phyloP scores from a whole-genome alignment of 2,888 invertebrate species.

The Tillus elongatus region DNA sequence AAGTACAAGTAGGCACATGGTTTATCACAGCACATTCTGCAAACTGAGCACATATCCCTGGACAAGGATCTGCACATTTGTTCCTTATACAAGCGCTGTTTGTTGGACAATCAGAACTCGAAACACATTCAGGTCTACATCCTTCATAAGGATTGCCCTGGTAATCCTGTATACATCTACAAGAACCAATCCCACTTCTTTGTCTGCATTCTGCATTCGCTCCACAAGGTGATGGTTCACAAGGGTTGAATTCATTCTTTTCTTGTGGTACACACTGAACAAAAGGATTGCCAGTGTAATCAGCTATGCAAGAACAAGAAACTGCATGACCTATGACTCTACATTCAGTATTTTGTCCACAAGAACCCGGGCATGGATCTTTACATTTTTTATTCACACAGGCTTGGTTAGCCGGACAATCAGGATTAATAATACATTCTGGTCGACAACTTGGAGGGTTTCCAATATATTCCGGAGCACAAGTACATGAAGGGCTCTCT shows the following conservation, averaged over 20 bases:
- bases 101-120: slow-evolving; percentile 76
- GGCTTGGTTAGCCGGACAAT: slow-evolving; percentile 66
- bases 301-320: slow-evolving; percentile 66
- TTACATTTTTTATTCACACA: slow-evolving; percentile 73
- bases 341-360: slow-evolving; percentile 72
- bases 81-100: slow-evolving; percentile 74
- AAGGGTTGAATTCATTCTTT: slow-evolving; percentile 58
- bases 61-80: slow-evolving; percentile 80
- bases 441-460: slow-evolving; percentile 74
- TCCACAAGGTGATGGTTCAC: slow-evolving; percentile 82
- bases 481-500: slow-evolving; percentile 63
- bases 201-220: slow-evolving; percentile 71
- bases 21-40: slow-evolving; percentile 78
- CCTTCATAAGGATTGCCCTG: slow-evolving; percentile 80
- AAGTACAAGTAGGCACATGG: slow-evolving; percentile 79
- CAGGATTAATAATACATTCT: slow-evolving; percentile 73
- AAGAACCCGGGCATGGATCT: slow-evolving; percentile 75
- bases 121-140: slow-evolving; percentile 78
- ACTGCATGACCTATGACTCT: slow-evolving; percentile 71
- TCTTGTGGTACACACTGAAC: slow-evolving; percentile 60
- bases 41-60: slow-evolving; percentile 73
- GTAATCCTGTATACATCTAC: slow-evolving; percentile 71
- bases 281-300: slow-evolving; percentile 75
- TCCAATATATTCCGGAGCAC: slow-evolving; percentile 67
- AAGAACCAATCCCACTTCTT: slow-evolving; percentile 69